These are phyloP conservation scores for Hesperia comma DNA, from an alignment of 2,888 invertebrate genomes.

Conservation along the genomic window DNA sequence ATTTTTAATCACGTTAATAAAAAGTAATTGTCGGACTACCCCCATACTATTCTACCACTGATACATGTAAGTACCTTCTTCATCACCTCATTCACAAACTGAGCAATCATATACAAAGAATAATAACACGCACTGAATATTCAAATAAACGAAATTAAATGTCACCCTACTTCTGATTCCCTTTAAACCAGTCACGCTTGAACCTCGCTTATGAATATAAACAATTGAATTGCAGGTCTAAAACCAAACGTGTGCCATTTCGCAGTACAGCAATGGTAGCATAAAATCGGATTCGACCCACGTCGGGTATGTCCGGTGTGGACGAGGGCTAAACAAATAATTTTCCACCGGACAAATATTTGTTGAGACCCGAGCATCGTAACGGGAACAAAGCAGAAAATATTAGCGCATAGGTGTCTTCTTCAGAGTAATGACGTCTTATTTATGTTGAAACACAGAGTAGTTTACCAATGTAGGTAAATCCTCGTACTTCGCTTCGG, in stretches of 20 bases:
- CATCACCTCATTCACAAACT: too few species aligned
- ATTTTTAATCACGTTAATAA: too few species aligned
- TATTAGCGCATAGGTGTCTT: conserved; percentile 19
- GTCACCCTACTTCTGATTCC: too few species aligned
- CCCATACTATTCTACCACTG: too few species aligned
- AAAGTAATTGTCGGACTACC: too few species aligned
- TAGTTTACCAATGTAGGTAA: too few species aligned
- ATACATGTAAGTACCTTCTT: too few species aligned
- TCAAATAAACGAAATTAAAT: too few species aligned
- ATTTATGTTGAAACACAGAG: background rate
- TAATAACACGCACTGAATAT: too few species aligned
- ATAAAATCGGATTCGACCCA: conserved; percentile 24
- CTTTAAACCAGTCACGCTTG: too few species aligned
- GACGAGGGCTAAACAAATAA: conserved; percentile 24
- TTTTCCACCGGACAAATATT: conserved; percentile 30
- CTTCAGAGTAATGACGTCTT: conserved; percentile 9
- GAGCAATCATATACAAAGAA: too few species aligned
- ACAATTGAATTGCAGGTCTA: background rate
- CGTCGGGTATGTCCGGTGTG: conserved; percentile 13
- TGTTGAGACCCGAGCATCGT: conserved; percentile 9
- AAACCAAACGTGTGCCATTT: conserved; percentile 13
- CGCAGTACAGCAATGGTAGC: conserved; percentile 8
- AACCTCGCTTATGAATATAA: conserved; percentile 1
- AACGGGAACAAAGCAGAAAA: conserved; percentile 22
- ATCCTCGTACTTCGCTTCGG: too few species aligned